These are phyloP conservation scores for Bombylius discolor DNA, from an alignment of 2,888 invertebrate species.

Conservation along the genomic window DNA sequence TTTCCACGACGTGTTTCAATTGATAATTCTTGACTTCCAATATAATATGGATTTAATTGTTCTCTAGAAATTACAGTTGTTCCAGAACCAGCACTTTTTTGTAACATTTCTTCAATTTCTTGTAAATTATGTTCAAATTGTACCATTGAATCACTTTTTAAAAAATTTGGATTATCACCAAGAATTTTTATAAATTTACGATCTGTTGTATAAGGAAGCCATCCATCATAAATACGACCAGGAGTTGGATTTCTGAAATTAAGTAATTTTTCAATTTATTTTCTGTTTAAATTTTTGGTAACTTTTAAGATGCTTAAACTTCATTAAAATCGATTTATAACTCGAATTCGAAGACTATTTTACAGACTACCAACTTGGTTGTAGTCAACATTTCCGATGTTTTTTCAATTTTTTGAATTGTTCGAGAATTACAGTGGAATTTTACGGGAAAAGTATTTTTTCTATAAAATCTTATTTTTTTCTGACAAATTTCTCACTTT, in stretches of 20 bases:
- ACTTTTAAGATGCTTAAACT: too few species aligned
- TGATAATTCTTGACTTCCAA: not conserved
- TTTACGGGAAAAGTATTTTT: too few species aligned
- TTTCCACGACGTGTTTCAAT: slow-evolving; percentile 4
- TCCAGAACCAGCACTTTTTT: slow-evolving; percentile 11
- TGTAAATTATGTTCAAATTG: slow-evolving; percentile 21
- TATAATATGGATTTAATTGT: slow-evolving; percentile 12
- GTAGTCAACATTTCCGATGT: too few species aligned
- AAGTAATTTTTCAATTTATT: not conserved
- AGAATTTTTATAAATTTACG: slow-evolving; percentile 29
- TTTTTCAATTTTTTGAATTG: too few species aligned
- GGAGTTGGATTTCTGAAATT: slow-evolving; percentile 44
- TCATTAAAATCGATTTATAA: too few species aligned
- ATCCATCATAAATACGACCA: slow-evolving; percentile 39
- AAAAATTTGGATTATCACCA: slow-evolving; percentile 19
- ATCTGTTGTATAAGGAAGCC: slow-evolving; percentile 44
- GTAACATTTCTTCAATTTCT: slow-evolving; percentile 26
- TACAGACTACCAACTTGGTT: too few species aligned
- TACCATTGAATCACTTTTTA: slow-evolving; percentile 6
- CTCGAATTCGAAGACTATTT: too few species aligned
- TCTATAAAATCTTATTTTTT: too few species aligned
- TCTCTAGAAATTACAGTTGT: slow-evolving; percentile 13
- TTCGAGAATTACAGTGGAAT: too few species aligned
- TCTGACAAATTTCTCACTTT: too few species aligned
- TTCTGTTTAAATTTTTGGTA: too few species aligned